A percentile compares a stretch with the other conserved stretches of the same genome.
These are phyloP conservation scores for Acronicta alni DNA, from an alignment of 2,888 invertebrate genomes.

Conservation along the genomic window DNA sequence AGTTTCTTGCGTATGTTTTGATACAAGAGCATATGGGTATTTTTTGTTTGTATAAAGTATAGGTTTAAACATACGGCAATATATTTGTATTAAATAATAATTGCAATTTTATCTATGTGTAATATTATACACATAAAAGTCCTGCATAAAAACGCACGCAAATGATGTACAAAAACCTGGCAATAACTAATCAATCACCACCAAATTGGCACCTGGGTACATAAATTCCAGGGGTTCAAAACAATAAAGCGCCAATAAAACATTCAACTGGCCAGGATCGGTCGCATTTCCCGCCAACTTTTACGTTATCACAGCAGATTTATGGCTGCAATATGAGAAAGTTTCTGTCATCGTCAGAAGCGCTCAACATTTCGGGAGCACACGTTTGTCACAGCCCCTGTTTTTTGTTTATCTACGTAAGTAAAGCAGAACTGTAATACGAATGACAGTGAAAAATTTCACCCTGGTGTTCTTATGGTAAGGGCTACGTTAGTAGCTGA, in stretches of 20 bases:
- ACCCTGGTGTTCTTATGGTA: conserved; percentile 2
- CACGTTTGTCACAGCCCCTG: conserved; percentile 41
- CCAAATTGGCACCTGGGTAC: conserved; percentile 2
- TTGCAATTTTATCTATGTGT: no score
- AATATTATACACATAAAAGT: neutral
- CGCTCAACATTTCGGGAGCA: conserved; percentile 38
- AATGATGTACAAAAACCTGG: neutral
- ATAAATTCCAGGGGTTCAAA: conserved; percentile 17
- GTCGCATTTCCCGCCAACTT: conserved; percentile 26
- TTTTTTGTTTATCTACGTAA: conserved; percentile 41
- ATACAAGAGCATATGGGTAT: no score
- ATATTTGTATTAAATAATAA: no score
- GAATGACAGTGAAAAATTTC: conserved; percentile 30
- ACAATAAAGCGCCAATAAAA: conserved; percentile 32
- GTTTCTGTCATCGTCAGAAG: conserved; percentile 44
- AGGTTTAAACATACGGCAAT: no score
- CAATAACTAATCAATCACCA: conserved; percentile 13
- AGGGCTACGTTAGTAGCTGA: neutral
- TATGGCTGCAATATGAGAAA: conserved; percentile 52
- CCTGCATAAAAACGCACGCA: neutral
- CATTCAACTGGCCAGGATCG: conserved; percentile 14
- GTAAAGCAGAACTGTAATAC: conserved; percentile 28
- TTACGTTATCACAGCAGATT: conserved; percentile 47
- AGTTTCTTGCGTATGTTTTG: neutral
- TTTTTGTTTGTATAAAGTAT: no score